A percentile compares a stretch with the other conserved stretches of the same genome.
Conservation (phyloP, 2,888 invertebrate genomes). For the Mystacides longicornis region DNA sequence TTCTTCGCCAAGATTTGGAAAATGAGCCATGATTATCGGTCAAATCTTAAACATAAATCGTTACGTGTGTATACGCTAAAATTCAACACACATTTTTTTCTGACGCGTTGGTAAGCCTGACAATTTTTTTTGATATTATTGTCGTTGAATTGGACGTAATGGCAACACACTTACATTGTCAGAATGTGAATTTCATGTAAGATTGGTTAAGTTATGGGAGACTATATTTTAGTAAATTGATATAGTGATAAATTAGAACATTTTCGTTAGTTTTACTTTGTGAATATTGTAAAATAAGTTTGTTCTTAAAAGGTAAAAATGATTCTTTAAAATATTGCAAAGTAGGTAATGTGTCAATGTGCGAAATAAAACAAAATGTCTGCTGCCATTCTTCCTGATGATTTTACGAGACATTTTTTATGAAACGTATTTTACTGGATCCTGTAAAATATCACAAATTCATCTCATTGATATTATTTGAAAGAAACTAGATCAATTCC, state of each 20-base stretch:
- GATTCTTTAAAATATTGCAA: conserved; percentile 4
- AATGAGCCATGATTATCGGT: too few species aligned
- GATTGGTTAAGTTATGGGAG: conserved; percentile 20
- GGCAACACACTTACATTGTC: conserved; percentile 15
- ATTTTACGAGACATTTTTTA: conserved; percentile 10
- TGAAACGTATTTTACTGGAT: background rate
- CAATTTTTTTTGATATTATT: too few species aligned
- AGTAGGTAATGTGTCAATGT: conserved; percentile 16
- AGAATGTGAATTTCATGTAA: conserved; percentile 21
- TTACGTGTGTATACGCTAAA: too few species aligned
- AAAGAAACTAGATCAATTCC: background rate
- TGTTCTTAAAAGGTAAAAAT: background rate
- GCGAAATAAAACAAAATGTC: conserved; percentile 22
- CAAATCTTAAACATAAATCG: too few species aligned
- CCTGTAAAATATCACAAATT: background rate
- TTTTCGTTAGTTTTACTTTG: conserved; percentile 11
- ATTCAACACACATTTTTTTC: too few species aligned
- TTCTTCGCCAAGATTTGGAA: too few species aligned
- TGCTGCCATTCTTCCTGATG: conserved; percentile 21
- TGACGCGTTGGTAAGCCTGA: too few species aligned
- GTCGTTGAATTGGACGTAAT: too few species aligned
- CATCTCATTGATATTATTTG: background rate
- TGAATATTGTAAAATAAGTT: conserved; percentile 3
- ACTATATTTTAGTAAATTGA: conserved; percentile 14
- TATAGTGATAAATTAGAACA: conserved; percentile 13